phyloP scores from a whole-genome alignment of 2,113 vertebrate species.

The Lichenostomus cassidix region DNA sequence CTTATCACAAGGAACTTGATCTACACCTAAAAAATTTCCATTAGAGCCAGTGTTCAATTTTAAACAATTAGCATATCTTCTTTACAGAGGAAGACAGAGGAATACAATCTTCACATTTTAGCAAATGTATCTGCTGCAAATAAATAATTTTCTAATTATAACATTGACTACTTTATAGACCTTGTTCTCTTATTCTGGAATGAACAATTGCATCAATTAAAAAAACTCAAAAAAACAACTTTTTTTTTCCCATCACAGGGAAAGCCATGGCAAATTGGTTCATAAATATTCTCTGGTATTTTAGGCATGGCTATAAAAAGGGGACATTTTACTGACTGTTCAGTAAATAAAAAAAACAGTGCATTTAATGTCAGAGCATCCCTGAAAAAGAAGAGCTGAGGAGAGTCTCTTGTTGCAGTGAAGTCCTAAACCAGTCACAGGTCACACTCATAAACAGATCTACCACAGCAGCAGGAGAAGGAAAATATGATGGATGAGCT shows the following conservation, averaged over 20 bases:
- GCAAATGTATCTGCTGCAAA: constrained; percentile 8
- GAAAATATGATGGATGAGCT: background rate
- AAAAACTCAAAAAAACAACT: background rate
- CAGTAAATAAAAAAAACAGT: background rate
- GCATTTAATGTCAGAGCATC: background rate
- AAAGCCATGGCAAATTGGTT: constrained; percentile 40
- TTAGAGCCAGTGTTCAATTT: background rate
- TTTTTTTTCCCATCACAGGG: background rate
- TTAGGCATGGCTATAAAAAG: constrained; percentile 29
- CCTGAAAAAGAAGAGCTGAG: background rate
- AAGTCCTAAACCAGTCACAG: background rate
- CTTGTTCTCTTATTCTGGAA: constrained; percentile 24
- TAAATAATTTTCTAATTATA: constrained; percentile 56
- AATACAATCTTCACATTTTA: background rate
- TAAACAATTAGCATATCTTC: background rate
- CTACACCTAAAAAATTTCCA: background rate
- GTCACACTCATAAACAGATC: background rate
- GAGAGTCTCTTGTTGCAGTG: background rate
- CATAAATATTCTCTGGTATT: constrained; percentile 63
- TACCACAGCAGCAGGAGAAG: background rate
- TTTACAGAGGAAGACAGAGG: background rate
- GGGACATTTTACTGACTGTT: background rate
- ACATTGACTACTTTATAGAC: constrained; percentile 37
- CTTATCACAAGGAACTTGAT: background rate
- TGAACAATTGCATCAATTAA: constrained; percentile 30